Conservation (phyloP, 2,797 vertebrate genomes). For the Xenops minutus region DNA sequence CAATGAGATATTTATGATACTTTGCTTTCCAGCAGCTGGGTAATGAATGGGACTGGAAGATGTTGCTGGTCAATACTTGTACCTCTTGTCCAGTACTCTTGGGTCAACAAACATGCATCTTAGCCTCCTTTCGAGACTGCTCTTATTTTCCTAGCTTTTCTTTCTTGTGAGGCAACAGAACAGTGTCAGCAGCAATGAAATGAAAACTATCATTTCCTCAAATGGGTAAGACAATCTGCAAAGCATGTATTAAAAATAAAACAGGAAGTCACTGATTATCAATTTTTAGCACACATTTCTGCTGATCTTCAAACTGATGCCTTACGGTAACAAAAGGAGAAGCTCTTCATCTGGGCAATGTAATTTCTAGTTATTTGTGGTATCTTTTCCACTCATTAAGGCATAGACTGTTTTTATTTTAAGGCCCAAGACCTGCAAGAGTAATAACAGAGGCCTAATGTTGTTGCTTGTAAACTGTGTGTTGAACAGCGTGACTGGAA, state of each 20-base stretch:
- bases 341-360: neutral
- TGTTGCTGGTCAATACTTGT: neutral
- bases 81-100: neutral
- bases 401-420: neutral
- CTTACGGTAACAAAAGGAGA: neutral
- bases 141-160: neutral
- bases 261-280: constrained; percentile 17
- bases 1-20: constrained; percentile 11
- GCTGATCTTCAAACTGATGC: neutral
- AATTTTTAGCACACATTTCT: constrained; percentile 20
- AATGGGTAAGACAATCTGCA: constrained; percentile 9
- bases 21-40: neutral
- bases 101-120: neutral
- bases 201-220: neutral
- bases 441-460: neutral
- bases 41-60: neutral
- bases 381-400: neutral
- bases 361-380: neutral
- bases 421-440: neutral
- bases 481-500: neutral
- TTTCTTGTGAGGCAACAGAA: neutral
- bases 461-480: neutral
- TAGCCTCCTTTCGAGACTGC: neutral
- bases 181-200: constrained; percentile 1
- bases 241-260: constrained; percentile 24